Percentiles rank a stretch among this genome's conserved stretches.
These are phyloP conservation scores for Patagioenas fasciata DNA, from an alignment of 2,113 vertebrate genomes.

Conservation along the genomic window DNA sequence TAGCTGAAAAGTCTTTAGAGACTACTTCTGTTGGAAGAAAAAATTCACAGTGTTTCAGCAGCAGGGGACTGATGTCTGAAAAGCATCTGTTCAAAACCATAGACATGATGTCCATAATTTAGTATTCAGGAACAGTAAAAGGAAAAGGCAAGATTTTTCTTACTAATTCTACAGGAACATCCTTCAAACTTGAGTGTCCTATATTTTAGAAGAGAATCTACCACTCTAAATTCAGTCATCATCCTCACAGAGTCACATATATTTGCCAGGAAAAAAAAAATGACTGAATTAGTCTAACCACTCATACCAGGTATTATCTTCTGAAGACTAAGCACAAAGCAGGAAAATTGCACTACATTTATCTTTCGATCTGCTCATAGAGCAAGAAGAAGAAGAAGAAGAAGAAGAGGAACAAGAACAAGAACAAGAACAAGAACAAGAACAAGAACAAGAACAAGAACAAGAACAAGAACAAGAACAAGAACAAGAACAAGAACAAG, in stretches of 20 bases:
- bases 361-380: background rate
- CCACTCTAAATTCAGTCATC: background rate
- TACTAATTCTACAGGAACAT: background rate
- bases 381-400: too few species aligned
- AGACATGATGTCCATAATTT: background rate
- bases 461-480: too few species aligned
- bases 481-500: too few species aligned
- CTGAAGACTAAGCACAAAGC: background rate
- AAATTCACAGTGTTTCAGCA: background rate
- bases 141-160: background rate
- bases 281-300: background rate
- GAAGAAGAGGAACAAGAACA: too few species aligned
- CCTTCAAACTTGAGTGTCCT: background rate
- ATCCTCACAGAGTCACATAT: background rate
- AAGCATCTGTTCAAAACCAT: background rate
- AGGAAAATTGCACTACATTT: background rate
- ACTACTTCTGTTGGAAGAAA: background rate
- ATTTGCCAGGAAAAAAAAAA: background rate
- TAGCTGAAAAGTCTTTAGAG: background rate
- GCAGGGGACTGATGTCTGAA: background rate
- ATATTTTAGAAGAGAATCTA: background rate
- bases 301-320: background rate
- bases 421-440: too few species aligned
- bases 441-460: too few species aligned
- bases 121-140: background rate